Evolutionary conservation across 2,113 vertebrate genomes (phyloP).

Genomic region (Corydoras sp.): DNA sequence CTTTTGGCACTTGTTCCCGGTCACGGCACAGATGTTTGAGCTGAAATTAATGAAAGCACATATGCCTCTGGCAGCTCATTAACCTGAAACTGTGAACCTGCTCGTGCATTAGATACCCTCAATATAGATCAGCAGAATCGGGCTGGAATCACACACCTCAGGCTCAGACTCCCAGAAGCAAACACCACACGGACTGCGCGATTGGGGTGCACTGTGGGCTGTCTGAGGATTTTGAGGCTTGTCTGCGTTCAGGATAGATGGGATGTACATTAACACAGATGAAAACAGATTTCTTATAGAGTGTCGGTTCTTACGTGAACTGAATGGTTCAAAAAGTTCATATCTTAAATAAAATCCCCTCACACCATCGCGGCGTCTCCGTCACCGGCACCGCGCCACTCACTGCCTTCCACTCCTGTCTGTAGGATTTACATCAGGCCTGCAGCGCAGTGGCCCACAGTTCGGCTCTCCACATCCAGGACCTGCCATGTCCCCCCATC

Average conservation of each 20-base stretch:
- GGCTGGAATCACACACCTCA: background rate
- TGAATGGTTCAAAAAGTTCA: no score
- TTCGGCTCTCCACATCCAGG: conserved; percentile 81
- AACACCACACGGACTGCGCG: no score
- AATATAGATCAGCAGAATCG: background rate
- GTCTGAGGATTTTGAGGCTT: no score
- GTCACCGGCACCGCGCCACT: background rate
- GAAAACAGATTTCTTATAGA: no score
- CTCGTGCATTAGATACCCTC: background rate
- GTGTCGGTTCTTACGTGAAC: no score
- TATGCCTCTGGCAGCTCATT: background rate
- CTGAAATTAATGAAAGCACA: background rate
- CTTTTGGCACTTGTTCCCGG: background rate
- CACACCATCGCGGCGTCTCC: no score
- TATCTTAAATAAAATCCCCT: no score
- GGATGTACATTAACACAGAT: no score
- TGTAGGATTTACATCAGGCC: conserved; percentile 76
- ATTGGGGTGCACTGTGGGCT: no score
- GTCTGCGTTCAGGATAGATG: no score
- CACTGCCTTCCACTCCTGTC: background rate
- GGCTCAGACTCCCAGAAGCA: background rate
- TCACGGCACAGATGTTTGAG: conserved; percentile 4
- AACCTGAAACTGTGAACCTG: background rate
- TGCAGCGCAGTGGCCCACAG: conserved; percentile 79
- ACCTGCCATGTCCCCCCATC: conserved; percentile 82